Evolutionary conservation across 2,797 vertebrate species (phyloP).

Genomic region (Naso thynnoides): DNA sequence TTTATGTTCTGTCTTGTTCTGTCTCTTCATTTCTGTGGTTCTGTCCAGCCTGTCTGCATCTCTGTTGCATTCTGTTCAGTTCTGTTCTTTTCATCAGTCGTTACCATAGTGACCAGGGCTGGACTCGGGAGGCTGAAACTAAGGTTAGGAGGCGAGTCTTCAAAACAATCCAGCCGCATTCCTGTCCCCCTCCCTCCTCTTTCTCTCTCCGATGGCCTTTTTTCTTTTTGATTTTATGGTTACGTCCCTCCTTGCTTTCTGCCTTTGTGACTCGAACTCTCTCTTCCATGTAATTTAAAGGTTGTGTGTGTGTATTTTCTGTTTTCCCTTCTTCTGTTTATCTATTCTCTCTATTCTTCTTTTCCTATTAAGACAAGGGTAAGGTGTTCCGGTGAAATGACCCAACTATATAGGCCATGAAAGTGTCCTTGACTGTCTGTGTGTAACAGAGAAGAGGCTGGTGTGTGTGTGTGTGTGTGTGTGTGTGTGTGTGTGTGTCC

Average conservation of each 20-base stretch:
- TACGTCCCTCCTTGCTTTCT: neutral
- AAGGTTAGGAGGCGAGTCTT: conserved; percentile 50
- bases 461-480: conserved; percentile 31
- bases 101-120: conserved; percentile 60
- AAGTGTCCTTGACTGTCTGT: conserved; percentile 75
- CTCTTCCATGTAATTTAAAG: conserved; percentile 1
- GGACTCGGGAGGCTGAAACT: conserved; percentile 37
- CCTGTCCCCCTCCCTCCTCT: neutral
- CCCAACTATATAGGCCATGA: conserved; percentile 76
- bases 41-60: conserved; percentile 7
- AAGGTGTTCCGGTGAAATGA: conserved; percentile 67
- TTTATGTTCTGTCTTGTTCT: neutral
- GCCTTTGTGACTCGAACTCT: neutral
- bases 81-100: conserved; percentile 40
- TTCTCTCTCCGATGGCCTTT: neutral
- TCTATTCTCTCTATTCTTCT: neutral
- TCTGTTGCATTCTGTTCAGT: conserved; percentile 9
- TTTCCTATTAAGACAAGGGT: conserved; percentile 51
- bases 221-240: neutral
- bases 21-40: neutral
- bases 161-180: conserved; percentile 28
- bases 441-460: conserved; percentile 46
- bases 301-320: neutral
- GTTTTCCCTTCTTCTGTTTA: neutral
- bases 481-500: conserved; percentile 49